Percentiles rank a stretch among this genome's conserved stretches.
Evolutionary conservation across 2,113 vertebrate genomes (phyloP).

Genomic region (Epinephelus moara): DNA sequence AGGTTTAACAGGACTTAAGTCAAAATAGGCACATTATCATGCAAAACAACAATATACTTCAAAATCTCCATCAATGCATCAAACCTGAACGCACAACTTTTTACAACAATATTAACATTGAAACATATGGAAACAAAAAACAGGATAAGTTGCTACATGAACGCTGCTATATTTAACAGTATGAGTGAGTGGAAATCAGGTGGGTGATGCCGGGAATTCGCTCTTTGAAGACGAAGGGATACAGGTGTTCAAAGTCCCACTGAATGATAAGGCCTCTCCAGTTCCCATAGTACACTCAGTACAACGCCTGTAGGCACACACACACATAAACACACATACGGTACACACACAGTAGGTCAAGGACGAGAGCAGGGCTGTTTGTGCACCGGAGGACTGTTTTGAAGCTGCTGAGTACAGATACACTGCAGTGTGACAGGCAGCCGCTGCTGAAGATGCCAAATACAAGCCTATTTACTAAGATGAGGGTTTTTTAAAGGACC

Average conservation of each 20-base stretch:
- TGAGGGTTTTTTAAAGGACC: not conserved
- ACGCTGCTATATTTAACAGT: constrained; percentile 50
- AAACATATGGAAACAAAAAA: not conserved
- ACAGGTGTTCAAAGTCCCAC: constrained; percentile 91
- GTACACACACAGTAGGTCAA: constrained; percentile 76
- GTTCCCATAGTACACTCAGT: constrained; percentile 60
- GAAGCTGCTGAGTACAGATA: constrained; percentile 14
- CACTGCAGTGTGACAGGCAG: not conserved
- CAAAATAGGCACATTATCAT: constrained; percentile 19
- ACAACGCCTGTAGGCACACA: constrained; percentile 25
- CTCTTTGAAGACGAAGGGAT: constrained; percentile 52
- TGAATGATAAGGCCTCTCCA: constrained; percentile 65
- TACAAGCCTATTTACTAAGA: constrained; percentile 24
- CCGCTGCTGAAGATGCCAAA: not conserved
- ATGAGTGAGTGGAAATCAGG: constrained; percentile 40
- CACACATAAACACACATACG: constrained; percentile 27
- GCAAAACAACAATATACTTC: not conserved
- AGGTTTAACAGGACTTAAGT: not conserved
- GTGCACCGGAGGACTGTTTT: constrained; percentile 51
- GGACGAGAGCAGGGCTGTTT: constrained; percentile 43
- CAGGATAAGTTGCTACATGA: constrained; percentile 50
- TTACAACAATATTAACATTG: constrained; percentile 13
- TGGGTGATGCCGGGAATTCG: constrained; percentile 51
- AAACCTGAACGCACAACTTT: not conserved
- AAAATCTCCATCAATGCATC: not conserved